Evolutionary conservation across 2,888 invertebrate species (phyloP), one percentile per base, ranked within the genome.

Genomic region (Melinaea marsaeus): DNA sequence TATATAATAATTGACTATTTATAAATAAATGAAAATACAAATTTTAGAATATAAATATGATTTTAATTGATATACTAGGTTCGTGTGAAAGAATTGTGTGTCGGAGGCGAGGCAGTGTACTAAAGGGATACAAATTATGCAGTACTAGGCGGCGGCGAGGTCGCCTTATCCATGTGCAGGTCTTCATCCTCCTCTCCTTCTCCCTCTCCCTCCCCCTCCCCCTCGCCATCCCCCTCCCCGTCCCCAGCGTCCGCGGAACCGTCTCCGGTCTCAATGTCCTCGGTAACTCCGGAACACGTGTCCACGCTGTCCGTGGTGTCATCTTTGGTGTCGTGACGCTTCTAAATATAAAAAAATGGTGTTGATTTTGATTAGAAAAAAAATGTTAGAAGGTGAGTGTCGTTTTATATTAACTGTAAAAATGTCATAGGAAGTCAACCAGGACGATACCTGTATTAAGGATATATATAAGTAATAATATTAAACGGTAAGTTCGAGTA

Each of bases 1-100:
- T 73, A 78, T 82, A 80, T 81, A 84, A 81, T 83, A 86, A 88
- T 84, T 88, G 85, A 86, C 85, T 89, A 90, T 88, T 90, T 89
- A 89, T 90, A 86, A 87, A 85, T 85, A 82, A 73, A 81, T 81
- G 74, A 85, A 82, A 84, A 84, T 82, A 88, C 81, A 86, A 85
- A 83, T 80, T 86, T 84, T 86, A 87, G 82, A 84, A 80, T 84
- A 83, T 80, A 77, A 62, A 60, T 11, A 33, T 57, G 55, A 13
- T 61, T 66, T 51, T 51, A n/a, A 7, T 51, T 6, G 0, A 51
- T 32, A 22, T 32, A 7, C 32, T 4, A 9, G 6, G 13, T 2
- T 3, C 22, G 2, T 6, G 37, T 6, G 37, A 37, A 37, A 37
- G 7, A 37, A 37, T 6, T 37, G 7, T 35, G 35, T 37, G 7